phyloP scores from a whole-genome alignment of 2,797 vertebrate genomes.

The Xenopus petersii region DNA sequence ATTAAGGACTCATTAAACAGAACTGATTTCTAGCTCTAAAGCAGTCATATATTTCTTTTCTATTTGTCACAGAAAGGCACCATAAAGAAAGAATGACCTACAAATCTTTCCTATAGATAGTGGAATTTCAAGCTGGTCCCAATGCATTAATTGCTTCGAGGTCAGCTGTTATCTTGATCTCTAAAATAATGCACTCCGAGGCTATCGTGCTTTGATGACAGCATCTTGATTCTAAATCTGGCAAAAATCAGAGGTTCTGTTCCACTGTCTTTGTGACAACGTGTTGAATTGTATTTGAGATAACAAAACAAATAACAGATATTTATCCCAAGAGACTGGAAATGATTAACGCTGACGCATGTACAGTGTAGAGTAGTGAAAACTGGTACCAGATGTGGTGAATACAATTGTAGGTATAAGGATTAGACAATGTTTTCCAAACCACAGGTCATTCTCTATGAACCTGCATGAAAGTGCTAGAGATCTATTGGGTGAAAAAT shows the following conservation, averaged over 20 bases:
- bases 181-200: not conserved
- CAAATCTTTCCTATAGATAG: not conserved
- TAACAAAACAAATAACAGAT: no score
- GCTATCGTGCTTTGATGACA: not conserved
- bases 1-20: no score
- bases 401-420: no score
- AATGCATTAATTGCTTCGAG: conserved; percentile 31
- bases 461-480: no score
- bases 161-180: not conserved
- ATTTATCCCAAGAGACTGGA: no score
- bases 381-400: no score
- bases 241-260: not conserved
- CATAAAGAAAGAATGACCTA: not conserved
- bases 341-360: no score
- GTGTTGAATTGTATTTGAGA: not conserved
- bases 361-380: no score
- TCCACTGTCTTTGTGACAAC: no score
- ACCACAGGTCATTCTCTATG: no score
- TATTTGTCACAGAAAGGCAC: conserved; percentile 21
- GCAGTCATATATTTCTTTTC: not conserved
- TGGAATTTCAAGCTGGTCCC: not conserved
- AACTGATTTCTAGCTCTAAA: not conserved
- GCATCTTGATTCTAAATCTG: not conserved
- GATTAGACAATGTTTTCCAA: no score
- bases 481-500: no score